phyloP scores from a whole-genome alignment of 2,797 vertebrate species.

The Xiphophorus birchmanni region DNA sequence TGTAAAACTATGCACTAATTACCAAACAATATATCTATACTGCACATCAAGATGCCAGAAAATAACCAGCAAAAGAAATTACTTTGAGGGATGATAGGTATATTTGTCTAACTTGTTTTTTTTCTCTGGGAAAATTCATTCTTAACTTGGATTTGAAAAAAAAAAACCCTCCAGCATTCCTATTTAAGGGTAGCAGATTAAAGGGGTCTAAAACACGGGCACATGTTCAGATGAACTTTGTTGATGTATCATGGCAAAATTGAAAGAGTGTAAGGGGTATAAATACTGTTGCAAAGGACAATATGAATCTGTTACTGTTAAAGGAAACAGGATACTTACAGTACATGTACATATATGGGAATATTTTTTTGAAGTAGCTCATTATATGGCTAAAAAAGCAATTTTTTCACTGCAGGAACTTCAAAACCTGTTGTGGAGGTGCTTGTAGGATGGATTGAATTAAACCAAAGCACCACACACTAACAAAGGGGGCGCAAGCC shows the following conservation, averaged over 20 bases:
- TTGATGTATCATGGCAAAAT: background rate
- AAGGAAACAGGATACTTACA: background rate
- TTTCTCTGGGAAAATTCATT: no score
- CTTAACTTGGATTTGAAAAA: no score
- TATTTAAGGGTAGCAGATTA: background rate
- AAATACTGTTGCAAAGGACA: background rate
- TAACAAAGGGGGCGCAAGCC: slow-evolving; percentile 29
- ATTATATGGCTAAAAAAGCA: background rate
- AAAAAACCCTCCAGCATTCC: background rate
- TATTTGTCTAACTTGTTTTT: background rate
- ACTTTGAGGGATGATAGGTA: background rate
- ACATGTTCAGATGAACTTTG: background rate
- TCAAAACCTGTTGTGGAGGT: slow-evolving; percentile 28
- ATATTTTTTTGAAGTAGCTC: slow-evolving; percentile 13
- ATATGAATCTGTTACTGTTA: slow-evolving; percentile 31
- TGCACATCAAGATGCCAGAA: background rate
- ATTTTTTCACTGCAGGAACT: slow-evolving; percentile 13
- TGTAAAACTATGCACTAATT: no score
- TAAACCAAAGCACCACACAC: slow-evolving; percentile 32
- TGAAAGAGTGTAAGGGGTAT: background rate
- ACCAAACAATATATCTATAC: no score
- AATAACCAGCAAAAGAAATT: background rate
- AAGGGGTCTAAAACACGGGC: background rate
- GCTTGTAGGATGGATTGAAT: slow-evolving; percentile 39
- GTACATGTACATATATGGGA: background rate